These are phyloP conservation scores for Aphrophora alni DNA, from an alignment of 2,888 invertebrate species.

Conservation along the genomic window DNA sequence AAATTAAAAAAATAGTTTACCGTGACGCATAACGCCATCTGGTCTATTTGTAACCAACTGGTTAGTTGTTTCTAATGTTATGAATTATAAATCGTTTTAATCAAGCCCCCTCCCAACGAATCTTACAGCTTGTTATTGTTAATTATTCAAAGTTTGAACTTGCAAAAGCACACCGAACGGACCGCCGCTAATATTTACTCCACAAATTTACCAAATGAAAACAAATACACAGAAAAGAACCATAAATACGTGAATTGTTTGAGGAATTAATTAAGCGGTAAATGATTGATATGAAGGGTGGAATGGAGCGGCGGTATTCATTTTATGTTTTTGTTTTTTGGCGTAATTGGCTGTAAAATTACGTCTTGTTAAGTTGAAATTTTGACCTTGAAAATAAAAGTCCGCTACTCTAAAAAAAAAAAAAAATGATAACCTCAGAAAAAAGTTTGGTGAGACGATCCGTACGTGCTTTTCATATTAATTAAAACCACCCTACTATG, in stretches of 20 bases:
- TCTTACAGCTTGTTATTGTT: neutral
- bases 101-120: neutral
- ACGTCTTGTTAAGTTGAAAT: too few species aligned
- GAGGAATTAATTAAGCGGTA: neutral
- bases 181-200: neutral
- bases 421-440: neutral
- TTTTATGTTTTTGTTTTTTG: too few species aligned
- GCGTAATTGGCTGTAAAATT: too few species aligned
- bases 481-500: neutral
- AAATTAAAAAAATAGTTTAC: neutral
- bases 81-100: neutral
- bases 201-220: neutral
- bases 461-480: constrained; percentile 3
- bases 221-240: neutral
- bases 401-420: too few species aligned
- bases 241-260: neutral
- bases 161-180: neutral
- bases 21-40: neutral
- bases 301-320: too few species aligned
- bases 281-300: too few species aligned
- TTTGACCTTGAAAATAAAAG: too few species aligned
- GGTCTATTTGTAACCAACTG: neutral
- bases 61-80: neutral
- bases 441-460: neutral
- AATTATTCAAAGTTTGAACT: neutral